Evolutionary conservation across 2,888 invertebrate genomes (phyloP).

Genomic region (Volucella bombylans): DNA sequence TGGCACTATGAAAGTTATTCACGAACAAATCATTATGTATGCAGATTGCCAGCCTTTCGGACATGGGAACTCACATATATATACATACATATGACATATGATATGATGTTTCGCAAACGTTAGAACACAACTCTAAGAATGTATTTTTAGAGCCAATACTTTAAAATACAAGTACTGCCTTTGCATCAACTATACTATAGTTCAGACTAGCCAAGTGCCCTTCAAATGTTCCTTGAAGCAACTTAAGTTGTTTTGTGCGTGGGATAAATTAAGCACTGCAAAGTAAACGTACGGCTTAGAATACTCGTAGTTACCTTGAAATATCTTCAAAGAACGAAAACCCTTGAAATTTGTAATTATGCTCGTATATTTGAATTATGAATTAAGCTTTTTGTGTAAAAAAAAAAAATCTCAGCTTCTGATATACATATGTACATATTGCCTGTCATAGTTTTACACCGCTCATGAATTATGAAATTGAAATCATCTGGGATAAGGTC

Average conservation of each 20-base stretch:
- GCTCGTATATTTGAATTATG: slow-evolving; percentile 23
- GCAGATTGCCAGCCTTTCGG: neutral
- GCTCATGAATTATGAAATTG: no score
- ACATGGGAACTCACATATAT: slow-evolving; percentile 4
- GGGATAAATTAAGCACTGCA: neutral
- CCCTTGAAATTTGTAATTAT: slow-evolving; percentile 52
- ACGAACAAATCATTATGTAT: slow-evolving; percentile 11
- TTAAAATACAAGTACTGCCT: neutral
- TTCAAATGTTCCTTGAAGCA: neutral
- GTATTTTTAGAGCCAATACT: neutral
- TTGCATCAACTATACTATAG: slow-evolving; percentile 17
- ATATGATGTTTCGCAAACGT: neutral
- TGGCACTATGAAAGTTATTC: slow-evolving; percentile 5
- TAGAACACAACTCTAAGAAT: slow-evolving; percentile 1
- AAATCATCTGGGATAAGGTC: no score
- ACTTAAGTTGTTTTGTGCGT: slow-evolving; percentile 2
- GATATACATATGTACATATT: slow-evolving; percentile 3
- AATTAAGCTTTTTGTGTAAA: neutral
- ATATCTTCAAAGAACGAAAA: slow-evolving; percentile 15
- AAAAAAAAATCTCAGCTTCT: neutral
- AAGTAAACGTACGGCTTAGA: slow-evolving; percentile 19
- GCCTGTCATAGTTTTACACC: neutral
- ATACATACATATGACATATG: neutral
- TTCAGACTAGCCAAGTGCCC: slow-evolving; percentile 1
- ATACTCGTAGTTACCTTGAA: slow-evolving; percentile 20